Conservation (phyloP, 1,140 invertebrate genomes). For the Thaumetopoea pityocampa region DNA sequence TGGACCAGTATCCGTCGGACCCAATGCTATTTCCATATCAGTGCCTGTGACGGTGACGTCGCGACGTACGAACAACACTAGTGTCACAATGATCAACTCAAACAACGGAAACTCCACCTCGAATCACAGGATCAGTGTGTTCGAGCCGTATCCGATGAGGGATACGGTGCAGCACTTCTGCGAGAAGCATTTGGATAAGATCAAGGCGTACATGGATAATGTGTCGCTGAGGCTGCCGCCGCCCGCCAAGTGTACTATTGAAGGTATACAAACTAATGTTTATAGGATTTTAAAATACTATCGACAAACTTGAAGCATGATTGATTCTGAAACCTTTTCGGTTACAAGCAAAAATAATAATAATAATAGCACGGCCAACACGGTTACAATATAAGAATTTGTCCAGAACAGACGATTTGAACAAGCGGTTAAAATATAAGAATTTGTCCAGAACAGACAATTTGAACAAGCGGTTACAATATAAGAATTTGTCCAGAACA, state of each 20-base stretch:
- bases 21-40: slow-evolving; percentile 70
- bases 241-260: slow-evolving; percentile 92
- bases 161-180: slow-evolving; percentile 96
- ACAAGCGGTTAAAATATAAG: too few species aligned
- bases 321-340: too few species aligned
- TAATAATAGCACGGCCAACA: too few species aligned
- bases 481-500: too few species aligned
- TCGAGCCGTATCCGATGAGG: slow-evolving; percentile 90
- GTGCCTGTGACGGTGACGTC: slow-evolving; percentile 80
- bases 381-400: too few species aligned
- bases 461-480: too few species aligned
- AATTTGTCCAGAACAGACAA: too few species aligned
- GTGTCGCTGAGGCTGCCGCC: slow-evolving; percentile 90
- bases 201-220: slow-evolving; percentile 93
- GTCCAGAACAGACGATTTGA: too few species aligned
- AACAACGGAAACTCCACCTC: slow-evolving; percentile 47
- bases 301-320: too few species aligned
- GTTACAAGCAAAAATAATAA: too few species aligned
- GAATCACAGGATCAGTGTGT: slow-evolving; percentile 87
- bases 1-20: slow-evolving; percentile 33
- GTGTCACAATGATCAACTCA: slow-evolving; percentile 82
- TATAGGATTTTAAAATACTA: too few species aligned
- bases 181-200: slow-evolving; percentile 94
- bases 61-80: slow-evolving; percentile 81
- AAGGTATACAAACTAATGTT: slow-evolving; percentile 79